Evolutionary conservation across 2,888 invertebrate species (phyloP).

Genomic region (Urechis unicinctus): DNA sequence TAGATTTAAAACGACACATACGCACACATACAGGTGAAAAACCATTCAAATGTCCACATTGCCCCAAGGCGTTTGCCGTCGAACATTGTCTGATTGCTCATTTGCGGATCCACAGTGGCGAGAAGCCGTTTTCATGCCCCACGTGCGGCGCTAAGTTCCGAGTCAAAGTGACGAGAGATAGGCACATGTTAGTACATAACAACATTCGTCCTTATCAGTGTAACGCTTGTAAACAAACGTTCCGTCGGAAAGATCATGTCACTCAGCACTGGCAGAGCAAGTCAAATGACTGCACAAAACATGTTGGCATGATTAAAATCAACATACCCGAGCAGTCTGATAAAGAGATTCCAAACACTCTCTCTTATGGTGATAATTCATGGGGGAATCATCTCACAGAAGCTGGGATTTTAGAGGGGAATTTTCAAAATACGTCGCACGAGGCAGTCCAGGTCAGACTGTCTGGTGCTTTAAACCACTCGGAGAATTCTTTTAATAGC

Average conservation of each 20-base stretch:
- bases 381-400: too few species aligned
- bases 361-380: too few species aligned
- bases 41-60: background rate
- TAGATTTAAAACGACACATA: background rate
- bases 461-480: too few species aligned
- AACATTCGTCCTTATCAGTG: background rate
- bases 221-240: background rate
- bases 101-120: background rate
- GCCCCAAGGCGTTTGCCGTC: background rate
- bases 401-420: too few species aligned
- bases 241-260: background rate
- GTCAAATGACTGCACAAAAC: too few species aligned
- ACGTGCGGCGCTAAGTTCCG: background rate
- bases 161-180: background rate
- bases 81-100: background rate
- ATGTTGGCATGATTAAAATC: too few species aligned
- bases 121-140: background rate
- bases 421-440: too few species aligned
- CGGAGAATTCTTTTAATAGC: too few species aligned
- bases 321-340: too few species aligned
- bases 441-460: too few species aligned
- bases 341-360: too few species aligned
- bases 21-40: background rate
- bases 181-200: background rate
- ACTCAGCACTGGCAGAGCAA: background rate